A percentile compares a stretch with the other conserved stretches of the same genome.
Conservation (phyloP, 2,113 vertebrate species). For the Vulpes ferrilata region DNA sequence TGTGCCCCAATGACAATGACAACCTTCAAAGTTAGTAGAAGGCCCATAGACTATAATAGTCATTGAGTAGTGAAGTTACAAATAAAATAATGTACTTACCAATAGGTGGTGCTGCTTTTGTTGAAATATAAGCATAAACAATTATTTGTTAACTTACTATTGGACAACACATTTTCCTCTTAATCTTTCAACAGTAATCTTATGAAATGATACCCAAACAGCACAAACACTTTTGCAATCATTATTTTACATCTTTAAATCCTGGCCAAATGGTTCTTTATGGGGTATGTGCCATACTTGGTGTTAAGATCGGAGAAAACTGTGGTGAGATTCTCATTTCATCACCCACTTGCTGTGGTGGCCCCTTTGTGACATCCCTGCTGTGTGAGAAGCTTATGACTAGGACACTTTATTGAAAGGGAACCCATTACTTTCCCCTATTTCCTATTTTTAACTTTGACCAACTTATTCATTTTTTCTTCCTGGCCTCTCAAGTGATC, state of each 20-base stretch:
- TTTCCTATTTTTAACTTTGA: neutral
- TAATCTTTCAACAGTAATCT: neutral
- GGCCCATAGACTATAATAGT: neutral
- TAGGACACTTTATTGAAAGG: neutral
- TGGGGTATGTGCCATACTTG: neutral
- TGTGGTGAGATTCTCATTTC: neutral
- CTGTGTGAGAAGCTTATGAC: neutral
- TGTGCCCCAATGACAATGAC: neutral
- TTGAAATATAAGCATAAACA: neutral
- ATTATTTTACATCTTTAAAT: neutral
- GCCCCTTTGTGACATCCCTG: neutral
- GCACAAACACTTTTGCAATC: neutral
- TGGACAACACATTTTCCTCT: neutral
- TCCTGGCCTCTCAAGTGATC: neutral
- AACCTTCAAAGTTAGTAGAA: neutral
- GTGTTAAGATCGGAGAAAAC: neutral
- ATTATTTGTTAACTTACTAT: neutral
- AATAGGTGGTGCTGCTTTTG: neutral
- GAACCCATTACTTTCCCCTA: neutral
- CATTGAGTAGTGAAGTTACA: neutral
- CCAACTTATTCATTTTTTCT: neutral
- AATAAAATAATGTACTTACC: conserved; percentile 39
- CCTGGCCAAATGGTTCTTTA: neutral
- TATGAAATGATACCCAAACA: neutral
- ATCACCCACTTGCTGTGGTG: neutral